A percentile compares a stretch with the other conserved stretches of the same genome.
Evolutionary conservation across 2,888 invertebrate species (phyloP).

Genomic region (Netelia virgata): DNA sequence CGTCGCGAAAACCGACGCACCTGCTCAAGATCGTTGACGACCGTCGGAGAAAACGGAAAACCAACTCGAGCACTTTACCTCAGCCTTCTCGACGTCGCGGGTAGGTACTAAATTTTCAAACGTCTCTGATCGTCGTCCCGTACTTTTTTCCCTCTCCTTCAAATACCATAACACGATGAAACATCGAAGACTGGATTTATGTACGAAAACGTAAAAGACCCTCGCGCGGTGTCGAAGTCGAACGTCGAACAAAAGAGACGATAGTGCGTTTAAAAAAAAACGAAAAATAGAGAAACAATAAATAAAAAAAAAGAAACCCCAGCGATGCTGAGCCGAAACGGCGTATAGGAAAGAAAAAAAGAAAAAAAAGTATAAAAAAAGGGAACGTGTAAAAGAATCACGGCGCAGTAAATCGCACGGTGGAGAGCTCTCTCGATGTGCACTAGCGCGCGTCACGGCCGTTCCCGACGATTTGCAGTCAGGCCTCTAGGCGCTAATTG

Average conservation of each 20-base stretch:
- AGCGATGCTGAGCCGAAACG: conserved; percentile 14
- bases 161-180: not conserved
- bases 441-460: conserved; percentile 67
- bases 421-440: conserved; percentile 65
- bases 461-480: conserved; percentile 76
- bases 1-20: not conserved
- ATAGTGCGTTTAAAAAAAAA: conserved; percentile 2
- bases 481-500: conserved; percentile 72
- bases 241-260: conserved; percentile 29
- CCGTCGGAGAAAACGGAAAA: not conserved
- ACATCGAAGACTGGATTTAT: not conserved
- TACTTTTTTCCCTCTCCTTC: not conserved
- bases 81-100: not conserved
- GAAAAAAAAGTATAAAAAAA: not conserved
- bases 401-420: conserved; percentile 66
- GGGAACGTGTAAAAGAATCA: conserved; percentile 55
- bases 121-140: not conserved
- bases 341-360: too few species aligned
- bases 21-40: not conserved
- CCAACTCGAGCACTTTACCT: not conserved
- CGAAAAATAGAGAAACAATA: not conserved
- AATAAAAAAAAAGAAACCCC: conserved; percentile 47
- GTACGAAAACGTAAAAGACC: conserved; percentile 1
- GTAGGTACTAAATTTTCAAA: not conserved
- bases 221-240: conserved; percentile 1